Evolutionary conservation across 2,113 vertebrate species (phyloP), one percentile per base, ranked within the genome.

Genomic region (Malaclemys terrapin): DNA sequence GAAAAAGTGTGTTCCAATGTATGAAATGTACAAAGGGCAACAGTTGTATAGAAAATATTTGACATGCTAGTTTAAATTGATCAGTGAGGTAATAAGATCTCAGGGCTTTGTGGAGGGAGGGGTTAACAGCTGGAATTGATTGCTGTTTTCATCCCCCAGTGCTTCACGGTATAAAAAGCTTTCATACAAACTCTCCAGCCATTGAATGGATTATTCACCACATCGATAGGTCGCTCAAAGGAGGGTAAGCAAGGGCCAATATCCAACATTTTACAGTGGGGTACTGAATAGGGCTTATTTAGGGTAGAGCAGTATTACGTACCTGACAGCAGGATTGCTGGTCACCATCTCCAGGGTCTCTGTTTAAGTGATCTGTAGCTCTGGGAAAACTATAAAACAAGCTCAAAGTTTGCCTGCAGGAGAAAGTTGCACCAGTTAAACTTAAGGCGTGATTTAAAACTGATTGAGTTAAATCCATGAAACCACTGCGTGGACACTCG

Each of bases 181-280:
- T 97, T 96, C 89, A 78, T 10, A 1, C 45, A 88, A 92, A 84
- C 95, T 93, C 96, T 85, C 90, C 42, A 54, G 89, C 93, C 69
- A 1, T 89, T 96, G 94, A 94, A 96, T 97, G 95, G 97, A 97
- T 98, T 96, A 97, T 97, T 98, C 95, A 59, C 95, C 91, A 88
- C 96, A 89, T 94, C 96, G 96, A 92, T 85, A 95, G 95, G 93
- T 95, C 96, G 93, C 87, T 96, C 96, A 93, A 95, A 92, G 57
- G 97, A 95, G 84, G 80, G 88, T 93, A 88, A 92, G 82, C 2
- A 0, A 84, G 84, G 86, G 38, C 76, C 0, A 0, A 50, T 94
- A 13, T 29, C 8, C 75, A 78, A 16, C 6, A 47, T 11, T 78
- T 42, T 45, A 47, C 42, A 14, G 42, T 45, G 5, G 22, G 9